Base-by-base conservation (phyloP, 2,113 vertebrate genomes). In the Microcebus jonahi region DNA sequence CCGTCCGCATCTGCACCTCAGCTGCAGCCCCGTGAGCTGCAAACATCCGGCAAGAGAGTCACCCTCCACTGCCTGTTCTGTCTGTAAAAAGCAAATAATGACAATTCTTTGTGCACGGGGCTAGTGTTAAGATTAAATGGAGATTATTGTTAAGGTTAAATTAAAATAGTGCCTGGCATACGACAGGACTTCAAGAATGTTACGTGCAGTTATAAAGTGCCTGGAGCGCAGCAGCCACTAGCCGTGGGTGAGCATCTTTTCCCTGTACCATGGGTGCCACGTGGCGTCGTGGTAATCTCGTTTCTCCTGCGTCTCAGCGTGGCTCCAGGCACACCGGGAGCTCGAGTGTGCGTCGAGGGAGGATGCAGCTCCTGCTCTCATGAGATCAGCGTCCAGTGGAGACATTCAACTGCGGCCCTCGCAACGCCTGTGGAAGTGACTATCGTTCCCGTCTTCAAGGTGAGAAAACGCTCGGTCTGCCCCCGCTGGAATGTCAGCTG, bases 1-100 rank as follows among this genome's bases (percentile, higher is more conserved):
- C 36, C 20, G 53, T 50, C 36, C 15, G 31, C 31, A 3, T 29
- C 45, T 1, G 0, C 6, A 12, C 21, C 36, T 36, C 63, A 3
- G 36, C 25, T 4, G 67, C 27, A n/a, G 42, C 39, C 42, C 59
- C 36, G 1, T 6, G 4, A 63, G 68, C 45, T 55, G 75, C 8
- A 11, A 8, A 1, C 27, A 12, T 8, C 12, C 4, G 36, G 29
- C 15, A 10, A 21, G 36, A 17, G 17, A 8, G 25, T 34, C 6
- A 17, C 31, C 27, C 8, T 68, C 67, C 8, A 9, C 18, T 36
- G 7, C 25, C 39, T 29, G 61, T 63, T 63, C 36, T 39, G 5
- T 39, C 61, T 31, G 73, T n/a, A 14, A 31, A 14, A 31, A 29
- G 63, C 10, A 57, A 65, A 14, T 34, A 53, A 57, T 3, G 36